Base-by-base conservation (phyloP, 1,140 invertebrate genomes). In the Listronotus oregonensis region DNA sequence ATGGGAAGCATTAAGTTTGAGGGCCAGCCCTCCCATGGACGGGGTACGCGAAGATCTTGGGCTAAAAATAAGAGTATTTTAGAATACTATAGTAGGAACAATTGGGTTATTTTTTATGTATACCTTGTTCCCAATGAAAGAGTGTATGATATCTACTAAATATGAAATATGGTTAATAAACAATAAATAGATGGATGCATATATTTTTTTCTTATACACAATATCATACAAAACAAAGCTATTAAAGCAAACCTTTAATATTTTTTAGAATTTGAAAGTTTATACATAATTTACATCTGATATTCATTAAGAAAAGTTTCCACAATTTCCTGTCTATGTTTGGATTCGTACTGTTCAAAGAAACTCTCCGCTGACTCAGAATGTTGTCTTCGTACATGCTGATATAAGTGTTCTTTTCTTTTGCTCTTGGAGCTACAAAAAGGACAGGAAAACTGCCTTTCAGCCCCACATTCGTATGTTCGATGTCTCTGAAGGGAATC, bases 381-480 rank as follows among this genome's bases (percentile, higher is more conserved):
- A 61, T 87, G 85, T 51, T 84, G 84, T 2, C 84, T 78, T 40
- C 81, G 77, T 39, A 86, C 85, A 70, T 87, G 85, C n/a, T 84
- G 74, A 12, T 85, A 73, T 74, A 84, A 83, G 54, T 86, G 85
- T 2, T 82, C 82, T 69, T 86, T 86, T 17, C 84, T 79, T 66
- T 86, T 86, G 71, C 82, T 85, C 32, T 81, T 81, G 55, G 86
- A 84, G 0, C 84, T 82, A 79, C 91, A 93, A 73, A 91, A 88
- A 1, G 90, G 90, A 70, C 91, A 93, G 37, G 90, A 88, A 78
- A 93, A 91, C 55, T 89, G 85, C 1, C 88, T 89, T 63, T 90
- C 87, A 74, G 91, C 91, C 10, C 90, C 83, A 67, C 85, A 87
- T 67, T 86, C 83, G 68, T 82, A 85, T 10, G 84, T 84, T 66